A percentile compares a stretch with the other conserved stretches of the same genome.
Evolutionary conservation across 2,797 vertebrate genomes (phyloP).

Genomic region (Rallus crepitans): DNA sequence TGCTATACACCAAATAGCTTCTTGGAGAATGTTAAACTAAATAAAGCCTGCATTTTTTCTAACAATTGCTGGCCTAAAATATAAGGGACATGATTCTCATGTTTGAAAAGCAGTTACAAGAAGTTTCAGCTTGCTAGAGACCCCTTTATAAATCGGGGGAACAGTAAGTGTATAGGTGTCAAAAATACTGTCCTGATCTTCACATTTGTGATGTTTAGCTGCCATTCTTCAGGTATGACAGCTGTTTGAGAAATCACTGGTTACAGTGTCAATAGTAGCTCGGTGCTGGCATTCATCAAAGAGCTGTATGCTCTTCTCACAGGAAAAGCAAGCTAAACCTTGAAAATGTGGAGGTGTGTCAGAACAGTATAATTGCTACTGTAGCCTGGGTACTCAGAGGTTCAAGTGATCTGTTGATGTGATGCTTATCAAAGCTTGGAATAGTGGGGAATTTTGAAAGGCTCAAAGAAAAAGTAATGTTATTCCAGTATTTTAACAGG

Average conservation of each 20-base stretch:
- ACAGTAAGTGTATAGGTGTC: background rate
- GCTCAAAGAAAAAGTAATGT: background rate
- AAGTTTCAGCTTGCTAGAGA: background rate
- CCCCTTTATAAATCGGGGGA: background rate
- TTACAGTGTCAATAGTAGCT: background rate
- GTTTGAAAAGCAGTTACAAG: background rate
- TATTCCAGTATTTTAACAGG: background rate
- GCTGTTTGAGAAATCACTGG: background rate
- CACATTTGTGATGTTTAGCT: background rate
- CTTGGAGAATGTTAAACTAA: background rate
- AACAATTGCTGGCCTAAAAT: background rate
- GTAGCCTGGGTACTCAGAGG: background rate
- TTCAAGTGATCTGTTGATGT: background rate
- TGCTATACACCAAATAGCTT: background rate
- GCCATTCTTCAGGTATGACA: background rate
- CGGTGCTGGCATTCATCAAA: background rate
- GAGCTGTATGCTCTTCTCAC: background rate
- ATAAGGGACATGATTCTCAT: background rate
- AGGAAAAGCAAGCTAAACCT: background rate
- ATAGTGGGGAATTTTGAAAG: background rate
- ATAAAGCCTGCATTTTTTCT: background rate
- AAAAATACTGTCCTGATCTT: background rate
- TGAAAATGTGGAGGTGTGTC: background rate
- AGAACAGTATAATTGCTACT: background rate
- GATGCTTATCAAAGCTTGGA: background rate